A percentile compares a stretch with the other conserved stretches of the same genome.
Conservation (phyloP, 2,888 invertebrate genomes). For the Colostygia pectinataria region DNA sequence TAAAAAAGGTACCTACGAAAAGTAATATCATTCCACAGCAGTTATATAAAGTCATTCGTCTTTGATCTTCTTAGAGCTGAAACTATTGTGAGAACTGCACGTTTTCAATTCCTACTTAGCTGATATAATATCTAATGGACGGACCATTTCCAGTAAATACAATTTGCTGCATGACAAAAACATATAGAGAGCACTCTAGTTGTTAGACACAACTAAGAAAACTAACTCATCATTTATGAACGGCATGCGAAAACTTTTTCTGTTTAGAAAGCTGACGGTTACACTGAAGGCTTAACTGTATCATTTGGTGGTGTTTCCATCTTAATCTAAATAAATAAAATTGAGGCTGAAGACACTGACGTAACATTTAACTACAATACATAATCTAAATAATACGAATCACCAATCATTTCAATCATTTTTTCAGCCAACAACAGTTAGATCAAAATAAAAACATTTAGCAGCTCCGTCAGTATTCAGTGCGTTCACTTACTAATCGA, state of each 20-base stretch:
- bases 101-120: slow-evolving; percentile 15
- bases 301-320: no score
- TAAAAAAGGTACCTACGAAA: background rate
- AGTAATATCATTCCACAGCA: background rate
- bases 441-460: no score
- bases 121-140: no score
- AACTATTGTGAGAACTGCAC: slow-evolving; percentile 8
- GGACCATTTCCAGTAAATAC: slow-evolving; percentile 1
- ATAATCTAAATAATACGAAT: no score
- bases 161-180: slow-evolving; percentile 3
- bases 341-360: no score
- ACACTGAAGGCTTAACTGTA: no score
- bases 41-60: slow-evolving; percentile 1
- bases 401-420: no score
- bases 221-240: background rate
- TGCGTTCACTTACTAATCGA: background rate
- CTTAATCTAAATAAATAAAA: no score
- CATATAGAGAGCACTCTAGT: background rate
- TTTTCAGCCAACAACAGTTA: no score
- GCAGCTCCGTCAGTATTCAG: no score
- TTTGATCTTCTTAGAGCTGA: slow-evolving; percentile 3
- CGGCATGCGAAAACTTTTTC: background rate
- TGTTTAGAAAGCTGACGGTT: background rate
- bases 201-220: background rate
- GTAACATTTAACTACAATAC: no score